Evolutionary conservation across 1,140 invertebrate genomes (phyloP), one percentile per base, ranked within the genome.

Genomic region (Anastatus disparis): DNA sequence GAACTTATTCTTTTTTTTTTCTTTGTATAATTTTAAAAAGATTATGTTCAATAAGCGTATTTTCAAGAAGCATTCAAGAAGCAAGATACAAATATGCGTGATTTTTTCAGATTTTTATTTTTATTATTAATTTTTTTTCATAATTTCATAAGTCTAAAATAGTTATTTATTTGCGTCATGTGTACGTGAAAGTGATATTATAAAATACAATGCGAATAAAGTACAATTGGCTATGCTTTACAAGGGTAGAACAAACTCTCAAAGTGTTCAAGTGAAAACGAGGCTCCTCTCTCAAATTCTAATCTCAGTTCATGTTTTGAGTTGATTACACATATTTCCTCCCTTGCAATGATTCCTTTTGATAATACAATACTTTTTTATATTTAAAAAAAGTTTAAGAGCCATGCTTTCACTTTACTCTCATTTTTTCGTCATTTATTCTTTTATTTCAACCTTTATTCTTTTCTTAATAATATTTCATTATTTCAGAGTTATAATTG

Each of bases 191-290:
- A 83, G 77, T 83, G 81, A 77, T 83, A 78, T 85, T 83, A 78
- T 81, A 84, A 81, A 82, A 84, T 84, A 84, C 79, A 83, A 85
- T 86, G 84, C 84, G 82, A 85, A 84, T 85, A 86, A 86, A 86
- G 86, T 85, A 85, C 84, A 86, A 86, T 85, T 84, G 82, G 81
- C 82, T 81, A 83, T 78, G 79, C 78, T 82, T 84, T 77, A n/a
- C n/a, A n/a, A 75, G 79, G 80, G 79, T 35, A 6, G 77, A 79
- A 75, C 73, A 79, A 81, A 79, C 79, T 76, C 76, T 79, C 74
- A 72, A 66, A 72, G 76, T 71, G 59, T 75, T 59, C 78, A 76
- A 79, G 79, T 77, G 75, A 10, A 62, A 70, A 70, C 56, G 38
- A 62, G 22, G 48, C 67, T 62, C 24, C 27, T 35, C 24, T 61